Evolutionary conservation across 2,888 invertebrate genomes (phyloP).

Genomic region (Chesias legatella): DNA sequence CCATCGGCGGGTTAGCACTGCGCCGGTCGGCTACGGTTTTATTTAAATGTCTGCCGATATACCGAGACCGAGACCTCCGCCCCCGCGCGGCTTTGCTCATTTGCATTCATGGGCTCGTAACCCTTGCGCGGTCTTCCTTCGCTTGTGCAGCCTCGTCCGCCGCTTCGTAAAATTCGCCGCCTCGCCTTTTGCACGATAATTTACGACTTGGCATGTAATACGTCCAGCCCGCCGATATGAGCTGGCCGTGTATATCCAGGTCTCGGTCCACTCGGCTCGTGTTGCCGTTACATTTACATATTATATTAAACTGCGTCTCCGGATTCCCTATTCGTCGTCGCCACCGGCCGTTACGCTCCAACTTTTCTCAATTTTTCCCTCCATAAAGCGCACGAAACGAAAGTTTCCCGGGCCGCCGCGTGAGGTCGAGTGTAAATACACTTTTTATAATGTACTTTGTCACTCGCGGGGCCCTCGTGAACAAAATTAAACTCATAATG

Average conservation of each 20-base stretch:
- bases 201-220: conserved; percentile 76
- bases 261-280: conserved; percentile 63
- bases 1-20: conserved; percentile 56
- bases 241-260: conserved; percentile 61
- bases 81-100: conserved; percentile 67
- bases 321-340: conserved; percentile 59
- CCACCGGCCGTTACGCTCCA: conserved; percentile 77
- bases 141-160: conserved; percentile 60
- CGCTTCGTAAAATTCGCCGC: conserved; percentile 67
- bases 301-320: conserved; percentile 75
- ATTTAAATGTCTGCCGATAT: conserved; percentile 75
- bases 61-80: conserved; percentile 64
- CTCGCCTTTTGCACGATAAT: conserved; percentile 73
- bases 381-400: conserved; percentile 76
- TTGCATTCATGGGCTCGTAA: conserved; percentile 80
- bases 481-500: conserved; percentile 64
- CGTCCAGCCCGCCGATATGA: conserved; percentile 70
- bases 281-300: conserved; percentile 77
- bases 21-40: conserved; percentile 62
- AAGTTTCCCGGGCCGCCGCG: conserved; percentile 71
- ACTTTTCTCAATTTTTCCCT: conserved; percentile 80
- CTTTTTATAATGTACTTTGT: conserved; percentile 77
- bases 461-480: conserved; percentile 59
- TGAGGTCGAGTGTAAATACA: conserved; percentile 78
- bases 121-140: conserved; percentile 69